These are phyloP conservation scores for Emberiza fucata DNA, from an alignment of 2,113 vertebrate genomes.

Conservation along the genomic window DNA sequence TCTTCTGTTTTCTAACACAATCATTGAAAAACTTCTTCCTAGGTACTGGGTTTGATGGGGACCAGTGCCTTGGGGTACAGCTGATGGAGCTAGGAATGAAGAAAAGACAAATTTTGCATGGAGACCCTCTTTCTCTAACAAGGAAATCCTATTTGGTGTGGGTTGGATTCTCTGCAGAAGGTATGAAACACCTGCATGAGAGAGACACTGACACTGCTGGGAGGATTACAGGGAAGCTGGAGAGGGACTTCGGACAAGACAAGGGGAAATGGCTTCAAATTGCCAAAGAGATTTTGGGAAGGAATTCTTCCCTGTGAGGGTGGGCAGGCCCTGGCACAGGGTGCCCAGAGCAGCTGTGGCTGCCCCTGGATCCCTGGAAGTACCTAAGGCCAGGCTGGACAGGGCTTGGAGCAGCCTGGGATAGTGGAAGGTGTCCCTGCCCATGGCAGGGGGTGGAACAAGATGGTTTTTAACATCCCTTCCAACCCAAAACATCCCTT, in stretches of 20 bases:
- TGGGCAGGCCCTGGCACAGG: background rate
- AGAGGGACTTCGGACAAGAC: background rate
- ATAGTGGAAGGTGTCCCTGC: background rate
- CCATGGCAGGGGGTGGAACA: rapidly evolving
- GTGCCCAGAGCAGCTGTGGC: background rate
- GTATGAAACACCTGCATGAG: conserved; percentile 48
- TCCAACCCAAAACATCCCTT: background rate
- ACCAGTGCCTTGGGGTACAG: conserved; percentile 90
- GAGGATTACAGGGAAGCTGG: background rate
- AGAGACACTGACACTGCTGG: rapidly evolving
- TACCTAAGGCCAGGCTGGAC: rapidly evolving
- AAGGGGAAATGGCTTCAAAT: background rate
- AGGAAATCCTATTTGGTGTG: conserved; percentile 84
- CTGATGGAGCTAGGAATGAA: conserved; percentile 83
- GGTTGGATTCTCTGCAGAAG: conserved; percentile 94
- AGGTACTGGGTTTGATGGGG: conserved; percentile 92
- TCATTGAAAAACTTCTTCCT: background rate
- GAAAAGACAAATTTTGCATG: conserved; percentile 79
- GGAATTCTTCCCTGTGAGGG: rapidly evolving
- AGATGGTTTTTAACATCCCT: background rate
- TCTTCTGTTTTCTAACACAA: background rate
- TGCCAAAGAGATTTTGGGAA: background rate
- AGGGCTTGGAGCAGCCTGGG: rapidly evolving
- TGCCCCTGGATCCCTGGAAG: background rate
- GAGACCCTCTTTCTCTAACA: conserved; percentile 86